phyloP scores from a whole-genome alignment of 1,140 invertebrate genomes.

The Zaprionus capensis region DNA sequence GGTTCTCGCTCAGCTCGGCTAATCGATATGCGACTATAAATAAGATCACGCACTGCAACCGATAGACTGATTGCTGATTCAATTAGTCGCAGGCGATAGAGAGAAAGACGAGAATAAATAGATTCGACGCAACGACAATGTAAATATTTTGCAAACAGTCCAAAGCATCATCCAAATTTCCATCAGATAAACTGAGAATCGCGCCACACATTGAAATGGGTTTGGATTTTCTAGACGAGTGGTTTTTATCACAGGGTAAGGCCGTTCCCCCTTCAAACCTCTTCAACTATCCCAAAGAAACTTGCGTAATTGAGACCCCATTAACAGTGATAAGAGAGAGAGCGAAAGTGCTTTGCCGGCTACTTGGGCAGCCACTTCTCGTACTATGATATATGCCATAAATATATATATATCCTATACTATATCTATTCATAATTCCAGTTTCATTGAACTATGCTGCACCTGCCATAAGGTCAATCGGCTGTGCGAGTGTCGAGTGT shows the following conservation, averaged over 20 bases:
- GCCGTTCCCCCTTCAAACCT: not conserved
- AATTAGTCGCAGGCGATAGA: conserved; percentile 48
- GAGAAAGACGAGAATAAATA: conserved; percentile 10
- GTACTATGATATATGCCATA: too few relatives aligned
- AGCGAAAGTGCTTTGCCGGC: conserved; percentile 10
- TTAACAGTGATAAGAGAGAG: conserved; percentile 50
- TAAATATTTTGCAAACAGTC: conserved; percentile 67
- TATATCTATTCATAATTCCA: conserved; percentile 68
- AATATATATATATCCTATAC: not conserved
- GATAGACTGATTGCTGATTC: conserved; percentile 36
- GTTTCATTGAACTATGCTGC: conserved; percentile 70
- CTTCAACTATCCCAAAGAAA: conserved; percentile 28
- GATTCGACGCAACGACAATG: conserved; percentile 52
- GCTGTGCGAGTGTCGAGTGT: conserved; percentile 22
- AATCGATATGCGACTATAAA: conserved; percentile 69
- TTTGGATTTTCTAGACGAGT: conserved; percentile 84
- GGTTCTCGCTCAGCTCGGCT: conserved; percentile 13
- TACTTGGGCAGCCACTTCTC: not conserved
- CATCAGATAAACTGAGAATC: conserved; percentile 35
- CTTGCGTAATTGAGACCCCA: conserved; percentile 73
- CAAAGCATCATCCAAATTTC: conserved; percentile 37
- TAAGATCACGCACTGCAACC: conserved; percentile 54
- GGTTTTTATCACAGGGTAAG: conserved; percentile 84
- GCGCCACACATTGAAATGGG: conserved; percentile 59
- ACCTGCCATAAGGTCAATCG: conserved; percentile 74